Evolutionary conservation across 2,113 vertebrate genomes (phyloP), one percentile per base, ranked within the genome.

Genomic region (Entomyzon cyanotis): DNA sequence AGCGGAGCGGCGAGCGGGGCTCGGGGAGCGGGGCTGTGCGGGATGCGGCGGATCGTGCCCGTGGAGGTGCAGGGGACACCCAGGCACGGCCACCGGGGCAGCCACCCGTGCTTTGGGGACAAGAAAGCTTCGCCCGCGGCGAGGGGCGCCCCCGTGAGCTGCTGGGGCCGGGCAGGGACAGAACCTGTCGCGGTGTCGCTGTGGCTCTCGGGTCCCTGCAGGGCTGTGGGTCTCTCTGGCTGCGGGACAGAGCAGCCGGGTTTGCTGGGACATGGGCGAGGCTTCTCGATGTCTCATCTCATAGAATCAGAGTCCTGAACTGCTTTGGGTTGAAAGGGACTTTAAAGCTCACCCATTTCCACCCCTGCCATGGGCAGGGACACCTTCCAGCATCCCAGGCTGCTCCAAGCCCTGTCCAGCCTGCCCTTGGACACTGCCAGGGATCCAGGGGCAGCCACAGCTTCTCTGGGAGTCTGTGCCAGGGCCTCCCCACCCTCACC

Each of bases 341-440:
- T 3, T 19, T 5, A 44, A 24, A 44, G 4, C 2, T 9, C 22
- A 50, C 9, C 44, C 1, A 0, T 0, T 39, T 0, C n/a, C 44
- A 7, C 12, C 28, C 49, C 31, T 35, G 24, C 35, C 41, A 3
- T 19, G 50, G 50, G n/a, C 50, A 81, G 42, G 42, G 86, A 81
- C 44, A 23, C 22, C 44, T 65, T 0, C 67, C 76, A 50, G 37
- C 5, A 15, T 35, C 50, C 59, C 76, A 50, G 42, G 67, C 2
- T 35, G 9, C 30, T 63, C 73, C 56, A 7, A 42, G 33, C 37
- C 60, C 53, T 6, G 2, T 46, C 55, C 65, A 88, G 4, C 58
- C 85, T 88, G 49, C 13, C 35, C 58, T 71, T 25, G 75, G 46
- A 1, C 67, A 42, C 31, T 88, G 1, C 35, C 76, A 80, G 67